Conservation (phyloP, 2,888 invertebrate genomes). For the Meteorus cinctellus region DNA sequence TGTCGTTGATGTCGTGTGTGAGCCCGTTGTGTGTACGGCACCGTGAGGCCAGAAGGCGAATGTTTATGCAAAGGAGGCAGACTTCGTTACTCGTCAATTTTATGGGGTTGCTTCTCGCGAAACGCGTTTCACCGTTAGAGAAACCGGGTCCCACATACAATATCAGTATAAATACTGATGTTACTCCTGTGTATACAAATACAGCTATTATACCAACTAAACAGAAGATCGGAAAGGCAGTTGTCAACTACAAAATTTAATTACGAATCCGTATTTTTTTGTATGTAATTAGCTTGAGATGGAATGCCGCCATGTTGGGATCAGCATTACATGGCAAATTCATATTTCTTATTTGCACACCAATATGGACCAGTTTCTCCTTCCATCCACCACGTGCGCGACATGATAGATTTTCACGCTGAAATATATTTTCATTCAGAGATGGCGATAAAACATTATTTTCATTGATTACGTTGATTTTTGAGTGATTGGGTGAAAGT, state of each 20-base stretch:
- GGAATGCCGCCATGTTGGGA: not conserved
- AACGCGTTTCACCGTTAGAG: constrained; percentile 53
- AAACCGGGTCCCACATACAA: constrained; percentile 48
- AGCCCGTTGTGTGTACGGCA: not conserved
- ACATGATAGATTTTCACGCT: constrained; percentile 41
- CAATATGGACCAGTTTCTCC: constrained; percentile 48
- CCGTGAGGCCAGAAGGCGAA: constrained; percentile 32
- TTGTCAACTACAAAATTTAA: constrained; percentile 52
- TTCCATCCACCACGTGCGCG: constrained; percentile 25
- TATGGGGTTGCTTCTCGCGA: constrained; percentile 47
- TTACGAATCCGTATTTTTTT: constrained; percentile 55
- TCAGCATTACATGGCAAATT: not conserved
- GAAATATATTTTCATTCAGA: too few species aligned
- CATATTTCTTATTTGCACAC: not conserved
- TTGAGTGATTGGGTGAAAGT: too few species aligned
- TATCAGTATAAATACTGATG: constrained; percentile 8
- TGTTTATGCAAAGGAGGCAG: constrained; percentile 45
- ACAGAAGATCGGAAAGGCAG: constrained; percentile 36
- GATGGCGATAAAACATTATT: too few species aligned
- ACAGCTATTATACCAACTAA: constrained; percentile 9
- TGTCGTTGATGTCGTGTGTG: constrained; percentile 16
- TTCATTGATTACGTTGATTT: too few species aligned
- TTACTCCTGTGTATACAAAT: constrained; percentile 1
- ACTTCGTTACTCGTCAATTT: constrained; percentile 47
- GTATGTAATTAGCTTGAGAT: not conserved